Percentiles rank a stretch among this genome's conserved stretches.
Evolutionary conservation across 2,797 vertebrate genomes (phyloP).

Genomic region (Hafferia zeledoni): DNA sequence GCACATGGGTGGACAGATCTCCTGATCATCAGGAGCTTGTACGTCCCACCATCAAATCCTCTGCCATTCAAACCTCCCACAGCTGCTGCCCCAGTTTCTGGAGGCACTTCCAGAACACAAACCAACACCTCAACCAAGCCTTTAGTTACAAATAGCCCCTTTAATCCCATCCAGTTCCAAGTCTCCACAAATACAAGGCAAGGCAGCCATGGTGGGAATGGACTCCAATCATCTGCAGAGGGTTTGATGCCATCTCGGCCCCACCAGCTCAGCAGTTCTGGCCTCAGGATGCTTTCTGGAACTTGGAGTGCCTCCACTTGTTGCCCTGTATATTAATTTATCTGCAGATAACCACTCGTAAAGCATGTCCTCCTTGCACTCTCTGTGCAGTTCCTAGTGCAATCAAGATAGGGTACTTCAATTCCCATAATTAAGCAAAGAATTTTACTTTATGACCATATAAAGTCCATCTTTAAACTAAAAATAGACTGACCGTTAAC

Average conservation of each 20-base stretch:
- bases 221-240: neutral
- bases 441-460: constrained; percentile 36
- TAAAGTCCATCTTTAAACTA: constrained; percentile 34
- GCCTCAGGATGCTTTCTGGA: neutral
- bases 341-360: neutral
- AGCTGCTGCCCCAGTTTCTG: neutral
- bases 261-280: neutral
- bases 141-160: neutral
- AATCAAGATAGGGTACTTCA: neutral
- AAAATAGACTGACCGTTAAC: constrained; percentile 18
- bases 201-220: neutral
- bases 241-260: neutral
- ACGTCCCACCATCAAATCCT: neutral
- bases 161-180: neutral
- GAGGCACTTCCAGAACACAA: neutral
- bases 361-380: neutral
- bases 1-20: neutral
- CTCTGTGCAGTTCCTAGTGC: neutral
- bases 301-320: neutral
- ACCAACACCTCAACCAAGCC: neutral
- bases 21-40: neutral
- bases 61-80: neutral
- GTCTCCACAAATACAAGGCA: neutral
- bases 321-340: neutral
- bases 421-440: neutral